These are phyloP conservation scores for Chroicocephalus ridibundus DNA, from an alignment of 2,113 vertebrate species.

Conservation along the genomic window DNA sequence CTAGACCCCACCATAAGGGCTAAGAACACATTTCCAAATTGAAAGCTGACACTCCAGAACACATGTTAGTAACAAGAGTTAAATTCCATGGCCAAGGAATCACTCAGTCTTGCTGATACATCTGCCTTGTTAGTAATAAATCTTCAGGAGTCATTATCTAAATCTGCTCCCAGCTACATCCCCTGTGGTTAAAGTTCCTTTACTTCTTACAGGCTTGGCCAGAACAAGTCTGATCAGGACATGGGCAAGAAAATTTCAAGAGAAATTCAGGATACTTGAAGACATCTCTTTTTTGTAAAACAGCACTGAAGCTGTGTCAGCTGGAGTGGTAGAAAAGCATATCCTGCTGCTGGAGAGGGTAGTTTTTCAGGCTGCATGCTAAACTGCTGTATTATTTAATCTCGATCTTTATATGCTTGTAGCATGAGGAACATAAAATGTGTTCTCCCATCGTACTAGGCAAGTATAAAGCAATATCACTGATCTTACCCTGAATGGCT, in stretches of 20 bases:
- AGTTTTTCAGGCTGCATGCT: background rate
- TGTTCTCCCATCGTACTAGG: background rate
- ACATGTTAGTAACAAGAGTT: background rate
- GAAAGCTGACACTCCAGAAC: background rate
- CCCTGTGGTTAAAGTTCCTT: conserved; percentile 17
- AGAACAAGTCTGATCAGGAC: conserved; percentile 26
- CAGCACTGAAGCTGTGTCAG: background rate
- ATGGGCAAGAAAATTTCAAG: background rate
- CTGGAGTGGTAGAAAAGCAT: background rate
- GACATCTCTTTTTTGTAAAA: background rate
- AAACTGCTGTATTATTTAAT: background rate
- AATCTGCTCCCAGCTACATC: background rate
- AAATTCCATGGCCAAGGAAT: conserved; percentile 14
- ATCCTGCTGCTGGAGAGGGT: background rate
- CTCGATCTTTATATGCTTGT: background rate
- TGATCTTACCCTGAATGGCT: background rate
- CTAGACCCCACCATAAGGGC: background rate
- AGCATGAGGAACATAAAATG: background rate
- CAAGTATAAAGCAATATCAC: background rate
- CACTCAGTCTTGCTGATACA: background rate
- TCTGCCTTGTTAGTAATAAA: conserved; percentile 22
- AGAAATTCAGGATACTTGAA: background rate
- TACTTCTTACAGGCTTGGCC: background rate
- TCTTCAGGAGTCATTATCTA: conserved; percentile 8
- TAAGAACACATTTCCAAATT: background rate